These are phyloP conservation scores for Rafetus swinhoei DNA, from an alignment of 2,113 vertebrate genomes.

Conservation along the genomic window DNA sequence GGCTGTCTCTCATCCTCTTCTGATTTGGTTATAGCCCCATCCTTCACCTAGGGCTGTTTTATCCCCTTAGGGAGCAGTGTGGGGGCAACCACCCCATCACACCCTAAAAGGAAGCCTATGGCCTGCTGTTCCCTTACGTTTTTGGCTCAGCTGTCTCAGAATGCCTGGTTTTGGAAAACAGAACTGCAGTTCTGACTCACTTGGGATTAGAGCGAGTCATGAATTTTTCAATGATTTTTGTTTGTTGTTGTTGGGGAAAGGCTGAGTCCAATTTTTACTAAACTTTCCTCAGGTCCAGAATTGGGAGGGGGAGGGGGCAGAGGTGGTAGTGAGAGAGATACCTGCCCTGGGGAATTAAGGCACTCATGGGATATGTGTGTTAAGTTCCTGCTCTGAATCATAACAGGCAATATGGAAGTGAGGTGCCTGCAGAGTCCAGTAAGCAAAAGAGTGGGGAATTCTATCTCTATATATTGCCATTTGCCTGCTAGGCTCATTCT, in stretches of 20 bases:
- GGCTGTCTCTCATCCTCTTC: no score
- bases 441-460: neutral
- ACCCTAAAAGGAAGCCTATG: neutral
- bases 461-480: neutral
- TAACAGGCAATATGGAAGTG: neutral
- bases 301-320: accelerated
- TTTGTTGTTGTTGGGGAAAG: neutral
- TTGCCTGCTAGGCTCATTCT: neutral
- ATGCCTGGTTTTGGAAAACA: neutral
- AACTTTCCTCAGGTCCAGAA: neutral
- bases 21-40: no score
- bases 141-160: neutral
- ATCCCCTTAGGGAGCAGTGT: neutral
- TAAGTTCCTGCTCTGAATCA: neutral
- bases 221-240: neutral
- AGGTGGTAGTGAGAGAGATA: no score
- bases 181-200: neutral
- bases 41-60: no score
- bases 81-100: no score
- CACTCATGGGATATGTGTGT: neutral
- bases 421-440: neutral
- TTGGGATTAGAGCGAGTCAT: neutral
- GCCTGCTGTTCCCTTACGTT: neutral
- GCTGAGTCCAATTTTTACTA: neutral
- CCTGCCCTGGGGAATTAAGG: neutral